Evolutionary conservation across 2,888 invertebrate species (phyloP), one percentile per base, ranked within the genome.

Genomic region (Yponomeuta sedellus): DNA sequence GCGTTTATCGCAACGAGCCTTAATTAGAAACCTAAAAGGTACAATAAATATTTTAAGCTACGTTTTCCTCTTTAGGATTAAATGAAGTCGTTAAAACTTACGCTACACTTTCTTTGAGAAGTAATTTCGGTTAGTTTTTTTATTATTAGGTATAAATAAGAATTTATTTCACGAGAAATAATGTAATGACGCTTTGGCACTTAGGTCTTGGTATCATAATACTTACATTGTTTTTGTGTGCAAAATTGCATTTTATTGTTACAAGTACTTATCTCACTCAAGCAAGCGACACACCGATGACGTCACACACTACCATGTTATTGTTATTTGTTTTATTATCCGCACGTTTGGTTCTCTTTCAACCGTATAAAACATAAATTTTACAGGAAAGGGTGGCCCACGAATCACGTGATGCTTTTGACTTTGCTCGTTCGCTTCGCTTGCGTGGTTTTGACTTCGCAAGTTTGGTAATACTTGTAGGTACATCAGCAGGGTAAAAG

Each of bases 131-230:
- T 16, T 52, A 52, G 16, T 52, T 52, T 52, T 16, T 52, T 16
- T 52, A 28, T 28, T 28, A 5, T 34, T 34, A 34, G 34, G 34
- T 52, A 12, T 44, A 44, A 44, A 44, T 52, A 34, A 34, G 44
- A 52, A 12, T 52, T 44, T 52, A 52, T 16, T 52, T 12, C 0
- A 52, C 16, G 44, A 5, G 58, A 58, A 71, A 68, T 71, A 75
- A 76, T 34, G 34, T 34, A 34, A 34, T 76, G 75, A 82, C 78
- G 77, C 77, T 88, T 68, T 88, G 88, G 88, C 88, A 88, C 88
- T 85, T 86, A 78, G 81, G 84, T 84, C 79, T 77, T 75, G 69
- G 70, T 72, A 63, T 69, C 67, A 66, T 69, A 66, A 19, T 62
- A 62, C 28, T 25, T 52, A 25, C 22, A 64, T 57, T 52, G 12